These are phyloP conservation scores for Onychostruthus taczanowskii DNA, from an alignment of 2,113 vertebrate species.

Conservation along the genomic window DNA sequence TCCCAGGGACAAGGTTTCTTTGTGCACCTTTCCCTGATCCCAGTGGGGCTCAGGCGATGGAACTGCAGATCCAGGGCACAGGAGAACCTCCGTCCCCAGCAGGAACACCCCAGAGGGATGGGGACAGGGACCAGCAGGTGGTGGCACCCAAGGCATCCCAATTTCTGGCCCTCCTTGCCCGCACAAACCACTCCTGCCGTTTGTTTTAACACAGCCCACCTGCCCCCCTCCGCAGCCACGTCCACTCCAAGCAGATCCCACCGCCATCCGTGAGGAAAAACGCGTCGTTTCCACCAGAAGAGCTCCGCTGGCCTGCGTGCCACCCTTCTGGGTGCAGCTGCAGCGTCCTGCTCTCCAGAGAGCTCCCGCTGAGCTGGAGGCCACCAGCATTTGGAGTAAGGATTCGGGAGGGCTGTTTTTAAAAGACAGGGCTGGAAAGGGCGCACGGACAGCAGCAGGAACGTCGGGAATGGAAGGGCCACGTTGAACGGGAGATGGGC, in stretches of 20 bases:
- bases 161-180: accelerated
- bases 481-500: accelerated
- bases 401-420: background rate
- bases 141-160: background rate
- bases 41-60: accelerated
- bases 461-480: accelerated
- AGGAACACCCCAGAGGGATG: accelerated
- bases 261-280: accelerated
- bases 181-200: no score
- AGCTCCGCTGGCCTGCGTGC: background rate
- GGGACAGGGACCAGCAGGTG: accelerated
- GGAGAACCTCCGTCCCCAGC: background rate
- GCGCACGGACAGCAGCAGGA: background rate
- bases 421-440: background rate
- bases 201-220: background rate
- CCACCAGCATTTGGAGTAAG: background rate
- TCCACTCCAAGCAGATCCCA: background rate
- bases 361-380: background rate
- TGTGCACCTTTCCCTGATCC: accelerated
- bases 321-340: background rate
- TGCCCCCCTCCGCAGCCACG: background rate
- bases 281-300: accelerated
- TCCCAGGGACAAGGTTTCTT: background rate
- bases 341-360: background rate
- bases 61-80: accelerated